Percentiles rank a stretch among this genome's conserved stretches.
Evolutionary conservation across 2,888 invertebrate genomes (phyloP).

Genomic region (Netelia melanura): DNA sequence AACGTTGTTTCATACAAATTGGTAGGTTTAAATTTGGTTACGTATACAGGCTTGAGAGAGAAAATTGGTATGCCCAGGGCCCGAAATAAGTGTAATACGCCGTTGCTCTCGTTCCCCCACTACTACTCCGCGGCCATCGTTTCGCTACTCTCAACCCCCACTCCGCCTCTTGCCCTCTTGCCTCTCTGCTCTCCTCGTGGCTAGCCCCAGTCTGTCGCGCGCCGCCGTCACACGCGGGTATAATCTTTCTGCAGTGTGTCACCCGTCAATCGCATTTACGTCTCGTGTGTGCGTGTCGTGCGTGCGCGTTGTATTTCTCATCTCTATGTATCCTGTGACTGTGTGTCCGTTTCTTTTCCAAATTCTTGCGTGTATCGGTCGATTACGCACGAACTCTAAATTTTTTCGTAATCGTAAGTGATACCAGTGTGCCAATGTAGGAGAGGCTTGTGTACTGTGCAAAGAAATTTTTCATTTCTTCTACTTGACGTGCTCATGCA

Average conservation of each 20-base stretch:
- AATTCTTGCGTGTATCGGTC: conserved; percentile 58
- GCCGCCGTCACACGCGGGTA: conserved; percentile 75
- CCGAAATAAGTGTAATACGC: conserved; percentile 57
- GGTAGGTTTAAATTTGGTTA: not conserved
- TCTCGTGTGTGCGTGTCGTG: conserved; percentile 63
- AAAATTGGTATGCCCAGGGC: conserved; percentile 12
- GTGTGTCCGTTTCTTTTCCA: conserved; percentile 31
- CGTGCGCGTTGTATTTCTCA: conserved; percentile 61
- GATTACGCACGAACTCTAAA: not conserved
- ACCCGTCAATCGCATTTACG: conserved; percentile 58
- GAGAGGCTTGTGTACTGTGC: not conserved
- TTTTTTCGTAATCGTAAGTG: not conserved
- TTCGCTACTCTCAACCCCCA: conserved; percentile 34
- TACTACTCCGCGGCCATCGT: conserved; percentile 38
- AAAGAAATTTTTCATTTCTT: not conserved
- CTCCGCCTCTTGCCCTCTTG: conserved; percentile 34
- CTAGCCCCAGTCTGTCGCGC: conserved; percentile 77
- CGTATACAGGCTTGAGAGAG: not conserved
- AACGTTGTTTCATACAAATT: not conserved
- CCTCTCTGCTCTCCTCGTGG: conserved; percentile 42
- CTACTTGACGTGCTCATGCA: not conserved
- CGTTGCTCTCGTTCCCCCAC: conserved; percentile 70
- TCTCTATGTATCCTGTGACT: conserved; percentile 42
- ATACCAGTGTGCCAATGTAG: conserved; percentile 1
- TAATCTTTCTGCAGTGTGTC: conserved; percentile 46